A percentile compares a stretch with the other conserved stretches of the same genome.
Evolutionary conservation across 2,113 vertebrate genomes (phyloP).

Genomic region (Pelmatolapia mariae): DNA sequence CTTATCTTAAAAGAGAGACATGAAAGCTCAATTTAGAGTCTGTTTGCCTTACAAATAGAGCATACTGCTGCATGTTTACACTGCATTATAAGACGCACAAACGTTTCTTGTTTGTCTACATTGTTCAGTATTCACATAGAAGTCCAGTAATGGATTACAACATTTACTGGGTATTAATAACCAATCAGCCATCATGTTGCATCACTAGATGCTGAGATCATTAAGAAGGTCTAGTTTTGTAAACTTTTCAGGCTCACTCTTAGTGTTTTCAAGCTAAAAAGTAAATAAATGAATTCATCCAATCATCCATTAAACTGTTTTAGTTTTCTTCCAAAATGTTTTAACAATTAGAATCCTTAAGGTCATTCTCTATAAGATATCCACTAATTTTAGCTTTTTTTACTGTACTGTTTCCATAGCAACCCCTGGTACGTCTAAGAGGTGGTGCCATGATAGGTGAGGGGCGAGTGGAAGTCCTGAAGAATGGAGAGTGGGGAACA

Average conservation of each 20-base stretch:
- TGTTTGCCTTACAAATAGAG: not conserved
- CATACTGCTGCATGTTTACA: not conserved
- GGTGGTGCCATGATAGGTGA: slow-evolving; percentile 87
- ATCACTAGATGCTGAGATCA: not conserved
- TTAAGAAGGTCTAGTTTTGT: not conserved
- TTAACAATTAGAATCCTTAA: not conserved
- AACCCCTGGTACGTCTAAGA: slow-evolving; percentile 86
- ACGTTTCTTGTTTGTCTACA: not conserved
- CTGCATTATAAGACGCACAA: not conserved
- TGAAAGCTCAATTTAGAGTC: not conserved
- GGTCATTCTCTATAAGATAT: not conserved
- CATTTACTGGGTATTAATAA: not conserved
- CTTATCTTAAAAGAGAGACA: not conserved
- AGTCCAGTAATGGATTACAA: not conserved
- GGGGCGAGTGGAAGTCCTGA: slow-evolving; percentile 91
- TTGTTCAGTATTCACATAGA: not conserved
- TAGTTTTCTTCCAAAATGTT: not conserved
- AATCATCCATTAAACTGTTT: not conserved
- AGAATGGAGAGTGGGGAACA: slow-evolving; percentile 90
- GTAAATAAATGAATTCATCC: not conserved
- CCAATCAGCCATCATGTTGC: not conserved
- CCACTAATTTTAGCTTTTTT: not conserved
- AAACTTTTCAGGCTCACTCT: not conserved
- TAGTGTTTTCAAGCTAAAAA: not conserved
- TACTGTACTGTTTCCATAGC: slow-evolving; percentile 65